Conservation (phyloP, 2,113 vertebrate species). For the Pterocles gutturalis region DNA sequence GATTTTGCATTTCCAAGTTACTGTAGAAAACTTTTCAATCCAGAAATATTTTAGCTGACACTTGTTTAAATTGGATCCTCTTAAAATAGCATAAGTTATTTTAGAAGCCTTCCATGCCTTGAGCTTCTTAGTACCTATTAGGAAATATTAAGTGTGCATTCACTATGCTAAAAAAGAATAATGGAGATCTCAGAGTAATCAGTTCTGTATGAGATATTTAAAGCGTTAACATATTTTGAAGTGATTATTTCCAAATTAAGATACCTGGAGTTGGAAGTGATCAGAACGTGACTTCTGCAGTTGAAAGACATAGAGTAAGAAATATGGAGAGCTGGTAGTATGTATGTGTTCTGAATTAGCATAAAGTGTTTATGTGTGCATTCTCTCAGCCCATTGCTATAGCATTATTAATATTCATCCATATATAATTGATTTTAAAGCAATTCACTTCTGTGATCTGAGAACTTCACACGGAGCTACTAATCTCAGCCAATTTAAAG, state of each 20-base stretch:
- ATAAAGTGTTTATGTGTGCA: background rate
- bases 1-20: slow-evolving; percentile 37
- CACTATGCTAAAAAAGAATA: slow-evolving; percentile 33
- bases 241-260: slow-evolving; percentile 52
- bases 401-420: background rate
- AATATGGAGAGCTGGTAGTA: background rate
- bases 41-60: slow-evolving; percentile 52
- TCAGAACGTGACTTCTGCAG: background rate
- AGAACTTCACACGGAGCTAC: background rate
- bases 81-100: slow-evolving; percentile 63
- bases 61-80: slow-evolving; percentile 59
- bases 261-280: slow-evolving; percentile 11
- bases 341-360: background rate
- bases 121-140: slow-evolving; percentile 47
- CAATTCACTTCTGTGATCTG: background rate
- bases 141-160: slow-evolving; percentile 48
- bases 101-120: slow-evolving; percentile 43
- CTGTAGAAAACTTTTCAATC: slow-evolving; percentile 40
- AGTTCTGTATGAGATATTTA: slow-evolving; percentile 48
- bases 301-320: background rate
- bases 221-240: slow-evolving; percentile 33
- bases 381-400: background rate
- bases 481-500: background rate
- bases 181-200: slow-evolving; percentile 19
- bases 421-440: background rate